Evolutionary conservation across 1,140 invertebrate genomes (phyloP), one percentile per base, ranked within the genome.

Genomic region (Cherax destructor): DNA sequence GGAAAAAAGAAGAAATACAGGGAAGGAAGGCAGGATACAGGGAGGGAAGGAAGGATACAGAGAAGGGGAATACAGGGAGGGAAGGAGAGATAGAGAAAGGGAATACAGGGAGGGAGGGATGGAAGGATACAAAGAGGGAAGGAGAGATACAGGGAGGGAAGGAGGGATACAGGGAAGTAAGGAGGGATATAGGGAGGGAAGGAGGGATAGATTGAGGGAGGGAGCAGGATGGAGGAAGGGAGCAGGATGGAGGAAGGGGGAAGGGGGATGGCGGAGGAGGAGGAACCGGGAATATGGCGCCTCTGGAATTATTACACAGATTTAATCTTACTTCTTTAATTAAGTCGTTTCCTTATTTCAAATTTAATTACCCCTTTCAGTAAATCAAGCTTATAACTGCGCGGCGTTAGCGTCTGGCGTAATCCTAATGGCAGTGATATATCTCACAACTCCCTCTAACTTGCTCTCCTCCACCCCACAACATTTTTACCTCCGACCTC

Each of bases 301-400:
- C 50, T 9, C n/a, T 52, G 86, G 78, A 81, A 88, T 88, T 88
- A 88, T 86, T 86, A 86, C 84, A 41, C 84, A 52, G 84, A 86
- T 86, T 86, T 77, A 86, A 86, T 86, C 84, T 86, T 86, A 52
- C 59, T 86, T 86, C 84, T 88, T 88, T 88, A 88, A 88, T 88
- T 88, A 88, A 88, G 86, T 88, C 86, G 86, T 88, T 88, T 88
- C 86, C 86, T 88, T 88, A 88, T 88, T 88, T 88, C 86, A 88
- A 81, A 88, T 88, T 88, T 88, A 88, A 88, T 88, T 88, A 88
- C 86, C 79, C 86, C 86, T 88, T 88, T 88, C 86, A 86, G 84
- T 86, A 86, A 86, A 86, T 86, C 84, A 86, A 77, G 84, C 69
- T 86, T 77, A 86, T 76, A 86, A 77, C 84, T 86, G 84, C 30